A percentile compares a stretch with the other conserved stretches of the same genome.
phyloP scores from a whole-genome alignment of 1,140 invertebrate species.

The Lordiphosa collinella region DNA sequence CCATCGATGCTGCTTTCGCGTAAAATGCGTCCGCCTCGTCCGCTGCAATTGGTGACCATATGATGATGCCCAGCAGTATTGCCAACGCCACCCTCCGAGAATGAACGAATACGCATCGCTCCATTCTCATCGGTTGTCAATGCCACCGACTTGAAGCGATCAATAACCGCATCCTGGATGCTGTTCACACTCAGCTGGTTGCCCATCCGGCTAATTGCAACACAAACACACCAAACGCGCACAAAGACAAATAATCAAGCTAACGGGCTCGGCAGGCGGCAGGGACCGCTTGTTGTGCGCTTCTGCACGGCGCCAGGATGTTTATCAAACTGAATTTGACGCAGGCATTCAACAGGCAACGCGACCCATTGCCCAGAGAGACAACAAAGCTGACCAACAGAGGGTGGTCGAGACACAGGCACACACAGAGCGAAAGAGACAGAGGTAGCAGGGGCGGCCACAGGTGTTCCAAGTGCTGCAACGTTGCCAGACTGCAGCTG shows the following conservation, averaged over 20 bases:
- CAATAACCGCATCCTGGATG: constrained; percentile 70
- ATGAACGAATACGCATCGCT: constrained; percentile 71
- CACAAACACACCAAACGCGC: constrained; percentile 5
- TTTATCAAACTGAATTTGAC: constrained; percentile 64
- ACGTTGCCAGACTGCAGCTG: not conserved
- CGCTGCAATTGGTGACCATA: constrained; percentile 34
- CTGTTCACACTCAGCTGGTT: constrained; percentile 70
- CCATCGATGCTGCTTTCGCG: constrained; percentile 67
- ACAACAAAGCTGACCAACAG: constrained; percentile 7
- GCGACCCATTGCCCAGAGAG: constrained; percentile 19
- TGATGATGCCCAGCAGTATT: constrained; percentile 34
- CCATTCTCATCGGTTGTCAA: constrained; percentile 69
- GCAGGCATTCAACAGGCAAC: constrained; percentile 64
- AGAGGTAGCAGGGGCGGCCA: constrained; percentile 3
- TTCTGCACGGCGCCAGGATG: constrained; percentile 68
- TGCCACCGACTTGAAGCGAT: constrained; percentile 71
- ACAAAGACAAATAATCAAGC: constrained; percentile 12
- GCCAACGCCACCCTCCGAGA: constrained; percentile 62
- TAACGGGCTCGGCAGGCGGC: constrained; percentile 2
- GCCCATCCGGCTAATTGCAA: constrained; percentile 48
- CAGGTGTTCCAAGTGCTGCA: constrained; percentile 18
- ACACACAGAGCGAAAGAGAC: not conserved
- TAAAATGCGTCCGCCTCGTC: constrained; percentile 57
- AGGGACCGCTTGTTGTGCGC: constrained; percentile 28
- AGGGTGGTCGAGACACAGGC: constrained; percentile 3